Conservation (phyloP, 2,888 invertebrate species). For the Gnatocerus cornutus region DNA sequence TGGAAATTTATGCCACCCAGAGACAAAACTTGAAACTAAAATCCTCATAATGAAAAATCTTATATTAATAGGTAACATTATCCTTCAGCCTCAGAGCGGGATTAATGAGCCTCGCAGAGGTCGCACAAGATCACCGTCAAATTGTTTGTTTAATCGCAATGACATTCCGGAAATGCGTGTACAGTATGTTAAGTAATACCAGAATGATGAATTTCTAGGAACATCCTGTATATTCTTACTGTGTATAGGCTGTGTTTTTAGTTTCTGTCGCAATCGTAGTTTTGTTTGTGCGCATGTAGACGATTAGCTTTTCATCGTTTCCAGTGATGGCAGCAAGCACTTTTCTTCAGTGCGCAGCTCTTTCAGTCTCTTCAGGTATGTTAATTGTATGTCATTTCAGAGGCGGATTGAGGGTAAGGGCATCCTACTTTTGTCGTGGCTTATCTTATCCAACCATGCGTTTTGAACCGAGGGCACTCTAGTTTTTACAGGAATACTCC, state of each 20-base stretch:
- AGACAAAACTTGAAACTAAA: constrained; percentile 15
- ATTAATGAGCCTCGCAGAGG: constrained; percentile 26
- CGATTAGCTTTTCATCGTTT: constrained; percentile 73
- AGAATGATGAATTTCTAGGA: too few relatives aligned
- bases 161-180: background rate
- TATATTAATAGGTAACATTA: constrained; percentile 35
- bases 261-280: constrained; percentile 30
- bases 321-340: constrained; percentile 81
- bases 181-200: too few relatives aligned
- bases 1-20: background rate
- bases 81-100: constrained; percentile 7
- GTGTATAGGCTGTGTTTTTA: constrained; percentile 20
- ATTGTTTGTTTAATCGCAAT: constrained; percentile 10
- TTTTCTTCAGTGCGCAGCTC: constrained; percentile 82
- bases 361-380: constrained; percentile 83
- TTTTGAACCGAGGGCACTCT: too few relatives aligned
- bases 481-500: too few relatives aligned
- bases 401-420: too few relatives aligned
- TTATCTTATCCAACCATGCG: too few relatives aligned
- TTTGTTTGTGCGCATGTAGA: constrained; percentile 48
- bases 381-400: constrained; percentile 59
- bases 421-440: too few relatives aligned
- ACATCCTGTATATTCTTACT: background rate
- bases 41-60: constrained; percentile 26
- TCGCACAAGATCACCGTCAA: constrained; percentile 20